Percentiles rank a stretch among this genome's conserved stretches.
Conservation (phyloP, 1,140 invertebrate genomes). For the Drosophila sucinea region DNA sequence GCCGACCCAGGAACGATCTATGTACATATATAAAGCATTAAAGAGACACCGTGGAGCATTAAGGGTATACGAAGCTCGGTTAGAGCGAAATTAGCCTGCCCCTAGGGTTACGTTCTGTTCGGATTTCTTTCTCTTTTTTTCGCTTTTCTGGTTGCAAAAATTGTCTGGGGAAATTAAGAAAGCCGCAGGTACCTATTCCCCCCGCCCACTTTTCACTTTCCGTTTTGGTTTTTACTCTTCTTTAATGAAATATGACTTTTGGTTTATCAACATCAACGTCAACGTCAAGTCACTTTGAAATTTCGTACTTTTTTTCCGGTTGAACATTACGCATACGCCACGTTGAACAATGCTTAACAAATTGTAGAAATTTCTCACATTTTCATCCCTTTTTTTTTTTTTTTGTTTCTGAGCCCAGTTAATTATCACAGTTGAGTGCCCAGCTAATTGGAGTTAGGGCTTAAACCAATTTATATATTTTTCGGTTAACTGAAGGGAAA, state of each 20-base stretch:
- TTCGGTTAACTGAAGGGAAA: constrained; percentile 15
- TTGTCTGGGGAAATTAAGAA: constrained; percentile 78
- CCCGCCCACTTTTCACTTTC: neutral
- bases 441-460: constrained; percentile 69
- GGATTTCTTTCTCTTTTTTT: neutral
- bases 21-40: too few species aligned
- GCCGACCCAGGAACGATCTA: too few species aligned
- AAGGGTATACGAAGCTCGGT: neutral
- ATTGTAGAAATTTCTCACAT: constrained; percentile 22
- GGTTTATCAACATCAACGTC: constrained; percentile 33
- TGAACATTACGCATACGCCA: constrained; percentile 70
- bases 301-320: constrained; percentile 21
- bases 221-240: constrained; percentile 46
- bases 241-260: constrained; percentile 70
- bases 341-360: constrained; percentile 57
- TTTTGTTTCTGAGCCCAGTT: constrained; percentile 41
- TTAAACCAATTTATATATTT: constrained; percentile 22
- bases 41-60: neutral
- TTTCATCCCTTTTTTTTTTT: constrained; percentile 33
- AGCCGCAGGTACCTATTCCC: constrained; percentile 58
- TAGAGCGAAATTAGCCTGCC: neutral
- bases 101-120: constrained; percentile 2
- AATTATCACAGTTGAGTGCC: constrained; percentile 64
- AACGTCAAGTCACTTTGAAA: constrained; percentile 39
- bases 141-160: constrained; percentile 53